Evolutionary conservation across 30 jellyfish, hydroid and myxozoan genomes (phyloP).

Genomic region (Chrysaora quinquecirrha): DNA sequence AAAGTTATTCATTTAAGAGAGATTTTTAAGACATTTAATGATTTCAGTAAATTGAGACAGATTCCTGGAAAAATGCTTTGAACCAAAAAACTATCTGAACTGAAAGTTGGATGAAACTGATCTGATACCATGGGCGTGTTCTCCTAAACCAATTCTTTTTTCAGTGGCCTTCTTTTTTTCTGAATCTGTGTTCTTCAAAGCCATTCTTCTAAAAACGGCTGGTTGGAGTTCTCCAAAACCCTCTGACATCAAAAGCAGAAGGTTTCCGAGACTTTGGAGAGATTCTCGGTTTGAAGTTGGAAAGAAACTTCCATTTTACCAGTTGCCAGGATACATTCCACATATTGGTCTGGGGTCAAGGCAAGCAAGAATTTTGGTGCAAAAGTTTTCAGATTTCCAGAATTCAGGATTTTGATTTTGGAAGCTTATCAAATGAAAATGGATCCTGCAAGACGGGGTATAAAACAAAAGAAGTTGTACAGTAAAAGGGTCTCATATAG

Average conservation of each 20-base stretch:
- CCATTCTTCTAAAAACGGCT: not conserved
- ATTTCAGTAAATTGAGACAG: not conserved
- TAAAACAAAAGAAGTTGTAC: too few relatives aligned
- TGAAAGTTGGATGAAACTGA: not conserved
- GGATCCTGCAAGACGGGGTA: not conserved
- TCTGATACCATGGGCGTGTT: too few relatives aligned
- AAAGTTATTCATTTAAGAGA: too few relatives aligned
- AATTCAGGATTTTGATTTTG: not conserved
- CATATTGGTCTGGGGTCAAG: not conserved
- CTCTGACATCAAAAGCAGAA: too few relatives aligned
- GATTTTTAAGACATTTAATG: too few relatives aligned
- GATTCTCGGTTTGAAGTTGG: too few relatives aligned
- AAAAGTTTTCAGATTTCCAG: not conserved
- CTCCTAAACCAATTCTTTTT: too few relatives aligned
- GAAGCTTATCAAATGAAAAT: not conserved
- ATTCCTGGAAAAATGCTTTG: not conserved
- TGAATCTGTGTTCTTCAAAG: too few relatives aligned
- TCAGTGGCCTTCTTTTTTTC: not conserved
- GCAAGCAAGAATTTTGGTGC: too few relatives aligned
- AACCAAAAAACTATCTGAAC: not conserved
- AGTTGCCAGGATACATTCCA: not conserved
- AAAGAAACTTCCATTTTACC: too few relatives aligned
- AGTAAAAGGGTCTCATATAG: too few relatives aligned
- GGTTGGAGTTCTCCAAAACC: not conserved
- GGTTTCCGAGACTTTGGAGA: too few relatives aligned